Percentiles rank a stretch among this genome's conserved stretches.
Evolutionary conservation across 64 coral and sea anemone genomes (phyloP).

Genomic region (Exaiptasia diaphana): DNA sequence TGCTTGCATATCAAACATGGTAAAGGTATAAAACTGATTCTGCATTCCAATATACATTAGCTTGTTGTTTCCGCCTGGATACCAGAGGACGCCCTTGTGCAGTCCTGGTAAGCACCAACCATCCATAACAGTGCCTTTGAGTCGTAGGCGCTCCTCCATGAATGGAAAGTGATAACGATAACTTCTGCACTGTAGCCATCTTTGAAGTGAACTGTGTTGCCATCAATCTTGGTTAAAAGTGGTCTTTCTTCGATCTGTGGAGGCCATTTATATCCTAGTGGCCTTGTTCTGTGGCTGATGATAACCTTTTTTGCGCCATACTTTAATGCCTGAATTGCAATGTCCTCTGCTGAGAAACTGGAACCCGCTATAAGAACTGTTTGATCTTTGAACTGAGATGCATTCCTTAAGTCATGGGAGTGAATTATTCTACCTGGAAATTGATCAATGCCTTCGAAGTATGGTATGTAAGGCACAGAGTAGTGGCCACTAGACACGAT

Average conservation of each 20-base stretch:
- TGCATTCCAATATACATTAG: constrained; percentile 37
- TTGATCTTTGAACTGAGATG: too few species aligned
- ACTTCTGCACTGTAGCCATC: constrained; percentile 25
- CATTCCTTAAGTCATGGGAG: constrained; percentile 25
- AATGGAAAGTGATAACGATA: constrained; percentile 41
- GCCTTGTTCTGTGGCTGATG: neutral
- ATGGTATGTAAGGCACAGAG: constrained; percentile 35
- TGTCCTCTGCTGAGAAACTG: too few species aligned
- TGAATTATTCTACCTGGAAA: constrained; percentile 50
- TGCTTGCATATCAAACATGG: constrained; percentile 61
- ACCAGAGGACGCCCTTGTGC: constrained; percentile 36
- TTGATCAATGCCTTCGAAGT: constrained; percentile 37
- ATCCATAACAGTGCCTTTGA: neutral
- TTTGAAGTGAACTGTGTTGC: constrained; percentile 39
- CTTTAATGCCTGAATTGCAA: too few species aligned
- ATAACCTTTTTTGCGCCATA: too few species aligned
- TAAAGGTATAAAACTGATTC: constrained; percentile 37
- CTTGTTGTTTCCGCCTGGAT: constrained; percentile 45
- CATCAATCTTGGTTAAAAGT: constrained; percentile 39
- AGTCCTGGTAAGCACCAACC: constrained; percentile 2
- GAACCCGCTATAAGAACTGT: too few species aligned
- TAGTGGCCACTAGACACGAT: constrained; percentile 47
- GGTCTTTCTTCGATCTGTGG: constrained; percentile 41
- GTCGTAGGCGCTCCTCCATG: constrained; percentile 20
- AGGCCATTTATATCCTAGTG: constrained; percentile 56